Base-by-base conservation (phyloP, 2,888 invertebrate genomes). In the Psylliodes chrysocephalus region DNA sequence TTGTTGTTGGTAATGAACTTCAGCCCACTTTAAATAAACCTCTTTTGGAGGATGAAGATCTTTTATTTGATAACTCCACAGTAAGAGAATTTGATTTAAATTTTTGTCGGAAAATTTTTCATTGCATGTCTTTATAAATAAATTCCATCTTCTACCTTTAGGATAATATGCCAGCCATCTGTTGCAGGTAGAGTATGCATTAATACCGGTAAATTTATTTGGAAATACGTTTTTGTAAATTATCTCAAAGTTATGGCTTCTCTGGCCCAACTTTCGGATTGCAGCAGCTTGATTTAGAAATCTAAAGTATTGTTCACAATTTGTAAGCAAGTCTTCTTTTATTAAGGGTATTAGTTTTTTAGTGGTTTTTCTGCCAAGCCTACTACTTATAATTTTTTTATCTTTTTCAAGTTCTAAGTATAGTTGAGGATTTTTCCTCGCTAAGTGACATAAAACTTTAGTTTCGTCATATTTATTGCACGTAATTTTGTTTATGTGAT, bases 1-100 rank as follows among this genome's bases (percentile, higher is more conserved):
- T 44, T 60, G 54, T 5, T 63, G 17, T 25, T 66, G 17, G 44
- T 68, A 73, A 17, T 68, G 47, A 1, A 67, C 14, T 52, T 67
- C 57, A 22, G 69, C 72, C 71, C 70, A 73, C 47, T 66, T 68
- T 14, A 55, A 22, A 17, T 52, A 42, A 14, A 71, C 40, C 25
- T 64, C 63, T 35, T 57, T 67, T 14, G 63, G 52, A 5, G 69
- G 65, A 60, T 60, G 35, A 0, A 69, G 35, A 3, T 38, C 40
- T 4, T 62, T 59, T 10, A 69, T 22, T 15, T 18, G 5, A n/a
- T 17, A 42, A 55, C 25, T 44, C 5, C 60, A 55, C 5, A 42
- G 7, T 6, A 60, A 51, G 25, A 69, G 51, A 12, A 60, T 17
- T 8, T 56, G 49, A n/a, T 59, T 46, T 6, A 71, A 19, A 18